Conservation (phyloP, 1,140 invertebrate genomes). For the Phymastichus coffea region DNA sequence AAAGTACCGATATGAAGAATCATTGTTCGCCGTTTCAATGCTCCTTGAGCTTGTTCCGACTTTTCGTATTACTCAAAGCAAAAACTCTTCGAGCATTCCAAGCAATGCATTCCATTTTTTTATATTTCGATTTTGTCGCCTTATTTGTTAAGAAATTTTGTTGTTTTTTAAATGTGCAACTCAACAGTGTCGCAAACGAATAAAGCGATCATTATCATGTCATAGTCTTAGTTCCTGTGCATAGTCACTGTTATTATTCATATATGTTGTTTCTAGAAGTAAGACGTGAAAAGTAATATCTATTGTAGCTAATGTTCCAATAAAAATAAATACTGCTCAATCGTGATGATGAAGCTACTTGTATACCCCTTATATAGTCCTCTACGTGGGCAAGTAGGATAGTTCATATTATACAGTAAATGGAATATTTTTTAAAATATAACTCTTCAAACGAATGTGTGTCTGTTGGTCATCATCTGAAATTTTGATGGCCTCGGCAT, state of each 20-base stretch:
- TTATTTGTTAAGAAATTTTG: conserved; percentile 21
- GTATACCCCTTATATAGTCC: not conserved
- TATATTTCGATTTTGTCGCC: conserved; percentile 4
- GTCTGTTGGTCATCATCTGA: conserved; percentile 47
- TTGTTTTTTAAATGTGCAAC: conserved; percentile 28
- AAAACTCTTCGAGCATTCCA: conserved; percentile 22
- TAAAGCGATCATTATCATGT: conserved; percentile 5
- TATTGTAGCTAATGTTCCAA: conserved; percentile 43
- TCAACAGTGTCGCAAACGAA: conserved; percentile 12
- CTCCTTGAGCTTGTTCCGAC: conserved; percentile 9
- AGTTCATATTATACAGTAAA: too few relatives aligned
- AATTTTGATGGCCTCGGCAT: conserved; percentile 39
- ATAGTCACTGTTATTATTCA: not conserved
- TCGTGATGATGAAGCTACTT: conserved; percentile 5
- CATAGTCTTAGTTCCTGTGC: conserved; percentile 18
- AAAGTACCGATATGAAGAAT: conserved; percentile 16
- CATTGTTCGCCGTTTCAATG: conserved; percentile 21
- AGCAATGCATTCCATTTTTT: conserved; percentile 28
- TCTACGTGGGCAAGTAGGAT: too few relatives aligned
- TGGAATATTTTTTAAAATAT: conserved; percentile 12
- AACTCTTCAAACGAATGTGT: conserved; percentile 46
- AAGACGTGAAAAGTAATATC: conserved; percentile 20
- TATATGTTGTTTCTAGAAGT: conserved; percentile 4
- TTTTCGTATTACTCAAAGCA: too few relatives aligned
- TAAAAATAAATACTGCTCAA: conserved; percentile 35